Conservation (phyloP, 2,888 invertebrate species). For the Orthosia incerta region DNA sequence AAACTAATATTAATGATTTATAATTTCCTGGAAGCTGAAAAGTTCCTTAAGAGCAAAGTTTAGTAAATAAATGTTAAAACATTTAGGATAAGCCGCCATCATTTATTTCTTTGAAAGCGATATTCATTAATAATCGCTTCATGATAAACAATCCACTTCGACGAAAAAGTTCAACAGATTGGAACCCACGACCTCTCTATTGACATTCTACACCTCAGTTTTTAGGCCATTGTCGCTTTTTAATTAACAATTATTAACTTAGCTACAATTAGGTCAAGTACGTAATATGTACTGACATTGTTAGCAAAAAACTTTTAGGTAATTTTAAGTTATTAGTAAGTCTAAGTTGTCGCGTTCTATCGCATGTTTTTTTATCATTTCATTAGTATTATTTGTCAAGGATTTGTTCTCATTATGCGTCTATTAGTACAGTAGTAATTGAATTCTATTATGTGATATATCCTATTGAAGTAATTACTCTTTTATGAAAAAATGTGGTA, state of each 20-base stretch:
- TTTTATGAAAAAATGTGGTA: slow-evolving; percentile 33
- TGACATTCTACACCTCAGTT: slow-evolving; percentile 3
- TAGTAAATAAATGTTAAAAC: slow-evolving; percentile 14
- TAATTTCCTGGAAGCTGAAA: slow-evolving; percentile 18
- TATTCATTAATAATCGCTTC: background rate
- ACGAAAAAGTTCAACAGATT: slow-evolving; percentile 6
- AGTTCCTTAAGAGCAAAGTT: slow-evolving; percentile 43
- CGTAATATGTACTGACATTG: slow-evolving; percentile 28
- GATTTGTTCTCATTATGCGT: slow-evolving; percentile 31
- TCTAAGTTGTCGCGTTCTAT: slow-evolving; percentile 25
- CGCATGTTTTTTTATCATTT: slow-evolving; percentile 13
- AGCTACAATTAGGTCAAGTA: slow-evolving; percentile 51
- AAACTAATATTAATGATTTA: slow-evolving; percentile 45
- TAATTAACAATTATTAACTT: slow-evolving; percentile 39
- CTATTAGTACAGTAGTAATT: slow-evolving; percentile 41
- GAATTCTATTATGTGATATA: slow-evolving; percentile 52
- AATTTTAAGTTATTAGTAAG: slow-evolving; percentile 34
- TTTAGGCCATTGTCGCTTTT: slow-evolving; percentile 39
- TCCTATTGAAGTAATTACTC: slow-evolving; percentile 51
- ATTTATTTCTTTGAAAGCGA: slow-evolving; percentile 15
- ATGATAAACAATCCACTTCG: slow-evolving; percentile 1
- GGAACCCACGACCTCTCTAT: slow-evolving; percentile 18
- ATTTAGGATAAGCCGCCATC: slow-evolving; percentile 15
- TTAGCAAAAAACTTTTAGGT: slow-evolving; percentile 31
- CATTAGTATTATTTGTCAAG: slow-evolving; percentile 31